Percentiles rank a stretch among this genome's conserved stretches.
Conservation (phyloP, 2,797 vertebrate genomes). For the Hemibagrus guttatus region DNA sequence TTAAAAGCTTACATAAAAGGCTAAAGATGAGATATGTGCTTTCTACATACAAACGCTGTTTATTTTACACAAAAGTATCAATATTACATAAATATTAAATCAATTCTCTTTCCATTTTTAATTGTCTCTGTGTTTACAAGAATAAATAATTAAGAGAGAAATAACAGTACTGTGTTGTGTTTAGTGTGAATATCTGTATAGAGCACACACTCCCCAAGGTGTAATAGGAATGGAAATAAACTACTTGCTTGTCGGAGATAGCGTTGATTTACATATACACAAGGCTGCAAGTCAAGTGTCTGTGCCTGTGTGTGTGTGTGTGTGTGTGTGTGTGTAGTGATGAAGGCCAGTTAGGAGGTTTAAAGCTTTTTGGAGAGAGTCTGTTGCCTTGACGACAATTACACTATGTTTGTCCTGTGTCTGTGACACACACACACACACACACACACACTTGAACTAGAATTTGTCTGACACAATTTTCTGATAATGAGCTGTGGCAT, state of each 20-base stretch:
- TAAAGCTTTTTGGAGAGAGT: constrained; percentile 20
- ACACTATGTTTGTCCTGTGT: constrained; percentile 2
- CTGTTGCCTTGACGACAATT: constrained; percentile 36
- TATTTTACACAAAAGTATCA: too few relatives aligned
- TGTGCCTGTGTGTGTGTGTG: background rate
- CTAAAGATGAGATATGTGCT: too few relatives aligned
- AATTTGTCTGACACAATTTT: background rate
- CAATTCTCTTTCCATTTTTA: too few relatives aligned
- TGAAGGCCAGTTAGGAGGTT: constrained; percentile 10
- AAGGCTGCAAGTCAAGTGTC: constrained; percentile 27
- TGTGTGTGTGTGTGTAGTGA: constrained; percentile 20
- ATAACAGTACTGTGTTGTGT: background rate
- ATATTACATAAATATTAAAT: too few relatives aligned
- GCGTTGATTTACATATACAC: constrained; percentile 21
- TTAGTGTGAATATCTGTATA: background rate
- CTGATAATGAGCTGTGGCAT: background rate
- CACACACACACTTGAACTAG: background rate
- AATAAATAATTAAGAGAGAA: background rate
- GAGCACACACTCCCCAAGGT: background rate
- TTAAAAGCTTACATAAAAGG: too few relatives aligned
- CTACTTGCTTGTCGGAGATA: background rate
- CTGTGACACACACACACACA: background rate
- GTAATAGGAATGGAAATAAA: background rate
- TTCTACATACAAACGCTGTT: too few relatives aligned
- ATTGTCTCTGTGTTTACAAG: too few relatives aligned